Base-by-base conservation (phyloP, 1,140 invertebrate genomes). In the Oppia nitens region DNA sequence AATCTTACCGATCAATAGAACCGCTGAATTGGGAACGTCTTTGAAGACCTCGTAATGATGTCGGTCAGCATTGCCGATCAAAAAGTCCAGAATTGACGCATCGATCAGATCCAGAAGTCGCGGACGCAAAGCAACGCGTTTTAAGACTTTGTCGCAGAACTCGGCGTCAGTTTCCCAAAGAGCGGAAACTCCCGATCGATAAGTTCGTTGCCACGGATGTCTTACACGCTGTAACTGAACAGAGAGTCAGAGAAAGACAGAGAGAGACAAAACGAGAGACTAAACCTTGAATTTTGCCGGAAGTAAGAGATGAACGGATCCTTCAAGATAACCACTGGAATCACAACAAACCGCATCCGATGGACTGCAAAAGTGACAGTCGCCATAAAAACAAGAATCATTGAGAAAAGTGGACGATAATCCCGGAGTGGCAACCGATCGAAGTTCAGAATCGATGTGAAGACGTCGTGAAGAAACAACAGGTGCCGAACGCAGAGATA, bases 41-140 rank as follows among this genome's bases (percentile, higher is more conserved):
- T 63, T 62, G 29, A 68, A 60, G 11, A 59, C 55, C 48, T 65
- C 64, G 57, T 66, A 70, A 76, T 87, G 84, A 75, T 96, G 90
- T 20, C 91, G 75, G 73, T 96, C 91, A 1, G 89, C 91, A 75
- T 96, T 96, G 69, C 89, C 87, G 69, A 93, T 83, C 1, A 96
- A 73, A 72, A 90, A 96, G 73, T 96, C 91, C 70, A 95, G 91
- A 62, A 94, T 81, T 1, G 86, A 75, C 17, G 82, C 80, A 71
- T 94, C 90, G 55, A 94, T 78, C 45, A 95, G 74, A 72, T 95
- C 88, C 52, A 92, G 73, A 26, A 95, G 71, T 49, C 82, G 75
- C 71, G 73, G 47, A 72, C 68, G 70, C 70, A 61, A 69, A 60
- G 67, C 66, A 17, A 64, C 53, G n/a, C 67, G 54, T 14, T 60